Conservation (phyloP, 2,888 invertebrate species). For the Venusia cambrica region DNA sequence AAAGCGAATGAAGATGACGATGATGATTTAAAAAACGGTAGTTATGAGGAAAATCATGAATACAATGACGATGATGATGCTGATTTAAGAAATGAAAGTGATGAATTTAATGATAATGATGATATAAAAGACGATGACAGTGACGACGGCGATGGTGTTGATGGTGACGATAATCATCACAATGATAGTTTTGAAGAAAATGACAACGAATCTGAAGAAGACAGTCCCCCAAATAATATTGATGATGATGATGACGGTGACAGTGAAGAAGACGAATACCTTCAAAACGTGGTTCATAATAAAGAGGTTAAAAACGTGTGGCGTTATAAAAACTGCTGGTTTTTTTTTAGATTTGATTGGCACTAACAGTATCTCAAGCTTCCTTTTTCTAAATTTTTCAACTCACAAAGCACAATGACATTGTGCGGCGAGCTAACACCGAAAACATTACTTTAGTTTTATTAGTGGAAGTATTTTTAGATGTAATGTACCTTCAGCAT, state of each 20-base stretch:
- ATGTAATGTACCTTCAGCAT: conserved; percentile 10
- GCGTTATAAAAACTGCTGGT: conserved; percentile 33
- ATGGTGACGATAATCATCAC: conserved; percentile 26
- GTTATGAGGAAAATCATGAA: conserved; percentile 41
- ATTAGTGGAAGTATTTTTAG: too few relatives aligned
- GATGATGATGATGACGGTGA: conserved; percentile 13
- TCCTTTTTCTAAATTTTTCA: conserved; percentile 31
- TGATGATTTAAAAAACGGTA: conserved; percentile 39
- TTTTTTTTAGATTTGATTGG: conserved; percentile 44
- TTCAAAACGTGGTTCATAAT: conserved; percentile 27
- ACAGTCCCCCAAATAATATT: conserved; percentile 20
- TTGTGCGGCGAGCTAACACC: too few relatives aligned
- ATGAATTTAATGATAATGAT: conserved; percentile 21
- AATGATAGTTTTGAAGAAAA: conserved; percentile 29
- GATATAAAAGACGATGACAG: conserved; percentile 29
- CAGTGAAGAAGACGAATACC: conserved; percentile 36
- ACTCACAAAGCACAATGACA: conserved; percentile 1
- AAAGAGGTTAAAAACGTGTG: conserved; percentile 52
- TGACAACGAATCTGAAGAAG: conserved; percentile 34
- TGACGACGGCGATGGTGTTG: too few relatives aligned
- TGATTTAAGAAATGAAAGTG: conserved; percentile 36
- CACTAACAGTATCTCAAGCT: conserved; percentile 53
- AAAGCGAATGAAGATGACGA: conserved; percentile 32
- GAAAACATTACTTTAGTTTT: too few relatives aligned
- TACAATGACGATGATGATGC: conserved; percentile 39